Evolutionary conservation across 2,113 vertebrate genomes (phyloP).

Genomic region (Coturnix japonica): DNA sequence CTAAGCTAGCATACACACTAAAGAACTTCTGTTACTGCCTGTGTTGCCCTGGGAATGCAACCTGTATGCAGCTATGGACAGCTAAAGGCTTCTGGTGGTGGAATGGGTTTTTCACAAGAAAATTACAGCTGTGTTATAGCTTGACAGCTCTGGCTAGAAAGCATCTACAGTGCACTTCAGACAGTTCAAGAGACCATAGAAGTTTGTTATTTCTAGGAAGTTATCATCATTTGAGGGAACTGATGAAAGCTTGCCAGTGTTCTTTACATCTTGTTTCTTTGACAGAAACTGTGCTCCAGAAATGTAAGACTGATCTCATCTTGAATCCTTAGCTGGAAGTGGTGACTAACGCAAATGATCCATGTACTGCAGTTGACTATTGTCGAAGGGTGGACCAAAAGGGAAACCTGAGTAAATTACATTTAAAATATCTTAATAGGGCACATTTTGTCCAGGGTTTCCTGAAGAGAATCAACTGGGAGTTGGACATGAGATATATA

Average conservation of each 20-base stretch:
- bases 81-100: not conserved
- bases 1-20: not conserved
- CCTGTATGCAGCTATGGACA: not conserved
- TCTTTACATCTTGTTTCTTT: not conserved
- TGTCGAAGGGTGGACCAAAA: not conserved
- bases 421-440: not conserved
- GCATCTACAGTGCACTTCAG: fast-evolving
- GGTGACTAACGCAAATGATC: not conserved
- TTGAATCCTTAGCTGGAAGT: not conserved
- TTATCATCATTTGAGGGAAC: not conserved
- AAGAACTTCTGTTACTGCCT: not conserved
- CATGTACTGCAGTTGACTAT: not conserved
- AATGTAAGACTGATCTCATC: not conserved
- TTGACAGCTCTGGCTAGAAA: not conserved
- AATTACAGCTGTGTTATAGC: not conserved
- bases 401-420: not conserved
- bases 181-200: not conserved
- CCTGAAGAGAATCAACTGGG: not conserved
- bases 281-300: not conserved
- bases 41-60: not conserved
- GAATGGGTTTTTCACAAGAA: not conserved
- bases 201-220: not conserved
- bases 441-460: not conserved
- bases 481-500: not conserved
- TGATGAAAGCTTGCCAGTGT: not conserved